Percentiles rank a stretch among this genome's conserved stretches.
Conservation (phyloP, 2,113 vertebrate genomes). For the Pagrus major region DNA sequence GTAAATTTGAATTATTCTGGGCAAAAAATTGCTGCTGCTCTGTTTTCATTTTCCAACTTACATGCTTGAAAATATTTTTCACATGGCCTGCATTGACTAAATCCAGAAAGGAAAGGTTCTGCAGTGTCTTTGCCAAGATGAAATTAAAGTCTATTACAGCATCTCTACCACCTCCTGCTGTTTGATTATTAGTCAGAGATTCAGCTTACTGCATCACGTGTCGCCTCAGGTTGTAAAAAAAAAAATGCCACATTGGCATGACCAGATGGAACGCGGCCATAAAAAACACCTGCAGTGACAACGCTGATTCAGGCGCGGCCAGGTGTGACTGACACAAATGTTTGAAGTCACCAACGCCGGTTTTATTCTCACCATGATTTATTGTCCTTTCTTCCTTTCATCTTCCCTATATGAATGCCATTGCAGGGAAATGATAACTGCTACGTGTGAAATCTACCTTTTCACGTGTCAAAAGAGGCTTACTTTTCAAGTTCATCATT, state of each 20-base stretch:
- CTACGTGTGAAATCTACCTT: no score
- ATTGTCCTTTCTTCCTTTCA: neutral
- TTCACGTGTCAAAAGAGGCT: no score
- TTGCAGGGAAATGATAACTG: neutral
- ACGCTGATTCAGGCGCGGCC: neutral
- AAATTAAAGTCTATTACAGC: neutral
- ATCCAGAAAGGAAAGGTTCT: neutral
- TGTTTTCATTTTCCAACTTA: neutral
- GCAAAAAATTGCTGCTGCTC: neutral
- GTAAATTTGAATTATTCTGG: neutral
- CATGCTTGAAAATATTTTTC: neutral
- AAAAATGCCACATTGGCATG: rapidly evolving
- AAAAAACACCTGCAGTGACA: neutral
- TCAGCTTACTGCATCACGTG: neutral
- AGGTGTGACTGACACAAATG: neutral
- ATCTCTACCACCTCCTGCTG: neutral
- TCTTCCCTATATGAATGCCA: neutral
- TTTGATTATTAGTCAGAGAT: neutral
- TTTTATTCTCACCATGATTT: neutral
- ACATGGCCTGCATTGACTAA: neutral
- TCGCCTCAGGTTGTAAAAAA: neutral
- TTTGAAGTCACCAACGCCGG: neutral
- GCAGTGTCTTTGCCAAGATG: neutral
- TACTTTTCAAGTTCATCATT: no score
- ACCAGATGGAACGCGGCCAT: neutral